Base-by-base conservation (phyloP, 2,888 invertebrate genomes). In the Phalera bucephala region DNA sequence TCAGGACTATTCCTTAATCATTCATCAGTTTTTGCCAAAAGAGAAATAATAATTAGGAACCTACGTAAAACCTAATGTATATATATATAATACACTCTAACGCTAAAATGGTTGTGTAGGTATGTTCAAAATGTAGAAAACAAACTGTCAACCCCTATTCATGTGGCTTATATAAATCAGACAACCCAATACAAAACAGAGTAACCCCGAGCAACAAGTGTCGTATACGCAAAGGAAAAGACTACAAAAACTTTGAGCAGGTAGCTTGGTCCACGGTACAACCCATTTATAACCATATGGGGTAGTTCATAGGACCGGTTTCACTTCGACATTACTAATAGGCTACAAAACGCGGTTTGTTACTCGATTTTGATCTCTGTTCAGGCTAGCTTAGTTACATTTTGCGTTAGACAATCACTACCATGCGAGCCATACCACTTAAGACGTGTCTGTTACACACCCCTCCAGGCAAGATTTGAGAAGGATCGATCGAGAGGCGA, bases 141-240 rank as follows among this genome's bases (percentile, higher is more conserved):
- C 26, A 17, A 33, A 14, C 22, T n/a, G 7, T 19, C 25, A 25
- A 29, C 40, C 13, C 30, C 39, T 47, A 40, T 46, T 45, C 40
- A 58, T 43, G 45, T 48, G 42, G 38, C 44, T 45, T 60, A 51
- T 53, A 40, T 55, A 43, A 51, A 17, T 17, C 17, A 5, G 34
- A 44, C 52, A 64, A 64, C 53, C 60, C 59, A 69, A 70, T 65
- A 65, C 64, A 71, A 73, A 74, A 67, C 68, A 69, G 65, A 72
- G 64, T 76, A 76, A 75, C 79, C 29, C 80, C 64, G 66, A 78
- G 79, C 84, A 84, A 86, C 86, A 88, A 88, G 87, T 87, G 87
- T 79, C 74, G 78, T 76, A 76, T 76, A 77, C 77, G 80, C 78
- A 77, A 81, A 77, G 77, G 72, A 81, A 81, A 78, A 82, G 69